Evolutionary conservation across 2,113 vertebrate species (phyloP).

Genomic region (Tragelaphus buxtoni): DNA sequence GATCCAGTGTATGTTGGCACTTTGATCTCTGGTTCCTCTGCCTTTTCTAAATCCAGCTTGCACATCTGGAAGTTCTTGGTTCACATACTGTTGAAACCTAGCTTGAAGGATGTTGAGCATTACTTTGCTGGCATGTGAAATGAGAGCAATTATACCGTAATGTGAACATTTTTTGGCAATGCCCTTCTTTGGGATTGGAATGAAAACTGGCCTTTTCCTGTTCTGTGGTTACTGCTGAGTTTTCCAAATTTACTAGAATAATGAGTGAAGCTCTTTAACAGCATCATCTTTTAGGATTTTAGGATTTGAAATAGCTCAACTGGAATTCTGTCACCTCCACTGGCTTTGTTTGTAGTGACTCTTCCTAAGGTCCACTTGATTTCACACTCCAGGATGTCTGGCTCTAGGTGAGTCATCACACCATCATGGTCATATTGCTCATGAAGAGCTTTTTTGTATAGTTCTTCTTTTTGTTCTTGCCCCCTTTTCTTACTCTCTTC

Average conservation of each 20-base stretch:
- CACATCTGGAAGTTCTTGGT: neutral
- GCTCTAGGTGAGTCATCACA: neutral
- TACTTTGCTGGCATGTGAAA: neutral
- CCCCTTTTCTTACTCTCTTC: neutral
- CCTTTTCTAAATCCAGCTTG: neutral
- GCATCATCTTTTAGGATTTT: neutral
- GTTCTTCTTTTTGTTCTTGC: neutral
- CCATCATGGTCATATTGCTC: neutral
- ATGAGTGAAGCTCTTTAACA: neutral
- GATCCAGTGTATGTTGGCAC: neutral
- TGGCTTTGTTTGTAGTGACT: neutral
- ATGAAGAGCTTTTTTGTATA: neutral
- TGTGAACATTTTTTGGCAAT: neutral
- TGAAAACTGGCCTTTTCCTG: neutral
- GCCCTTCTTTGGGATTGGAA: neutral
- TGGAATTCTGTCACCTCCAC: neutral
- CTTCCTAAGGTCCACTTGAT: neutral
- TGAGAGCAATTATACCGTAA: neutral
- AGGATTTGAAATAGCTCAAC: neutral
- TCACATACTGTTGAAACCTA: neutral
- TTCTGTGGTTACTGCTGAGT: neutral
- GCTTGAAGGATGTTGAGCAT: neutral
- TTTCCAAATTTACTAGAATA: neutral
- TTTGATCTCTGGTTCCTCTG: neutral
- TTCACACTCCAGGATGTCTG: neutral